A percentile compares a stretch with the other conserved stretches of the same genome.
Evolutionary conservation across 2,797 vertebrate genomes (phyloP).

Genomic region (Streptopelia turtur): DNA sequence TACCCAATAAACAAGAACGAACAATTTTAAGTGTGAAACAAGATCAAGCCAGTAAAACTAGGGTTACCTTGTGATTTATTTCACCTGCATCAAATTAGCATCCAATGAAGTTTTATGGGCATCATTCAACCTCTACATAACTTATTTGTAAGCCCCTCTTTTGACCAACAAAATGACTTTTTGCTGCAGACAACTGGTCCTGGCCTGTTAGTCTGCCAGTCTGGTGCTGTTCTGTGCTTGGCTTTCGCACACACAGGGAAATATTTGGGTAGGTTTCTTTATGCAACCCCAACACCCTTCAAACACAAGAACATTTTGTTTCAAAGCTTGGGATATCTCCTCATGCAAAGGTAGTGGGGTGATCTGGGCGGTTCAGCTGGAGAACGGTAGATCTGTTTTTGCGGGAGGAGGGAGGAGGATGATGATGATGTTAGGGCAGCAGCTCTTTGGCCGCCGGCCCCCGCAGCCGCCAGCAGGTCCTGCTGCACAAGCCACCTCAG

Average conservation of each 20-base stretch:
- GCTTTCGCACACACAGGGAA: not conserved
- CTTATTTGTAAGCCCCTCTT: not conserved
- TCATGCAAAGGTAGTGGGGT: not conserved
- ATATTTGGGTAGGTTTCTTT: not conserved
- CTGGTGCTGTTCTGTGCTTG: not conserved
- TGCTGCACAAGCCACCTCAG: not conserved
- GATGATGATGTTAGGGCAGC: slow-evolving; percentile 13
- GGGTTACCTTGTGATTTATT: not conserved
- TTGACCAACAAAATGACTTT: not conserved
- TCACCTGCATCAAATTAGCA: not conserved
- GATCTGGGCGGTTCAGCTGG: not conserved
- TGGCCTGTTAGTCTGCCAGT: not conserved
- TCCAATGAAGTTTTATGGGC: not conserved
- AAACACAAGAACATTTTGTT: fast-evolving
- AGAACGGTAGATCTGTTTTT: not conserved
- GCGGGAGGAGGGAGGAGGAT: not conserved
- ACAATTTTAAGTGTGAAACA: not conserved
- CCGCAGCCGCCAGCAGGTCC: slow-evolving; percentile 2
- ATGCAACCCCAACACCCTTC: not conserved
- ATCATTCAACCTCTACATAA: not conserved
- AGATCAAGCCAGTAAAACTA: not conserved
- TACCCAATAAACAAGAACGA: not conserved
- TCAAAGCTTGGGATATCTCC: not conserved
- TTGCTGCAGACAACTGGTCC: not conserved
- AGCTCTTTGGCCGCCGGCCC: slow-evolving; percentile 41